These are phyloP conservation scores for Dromococcyx pavoninus DNA, from an alignment of 2,797 vertebrate genomes.

Conservation along the genomic window DNA sequence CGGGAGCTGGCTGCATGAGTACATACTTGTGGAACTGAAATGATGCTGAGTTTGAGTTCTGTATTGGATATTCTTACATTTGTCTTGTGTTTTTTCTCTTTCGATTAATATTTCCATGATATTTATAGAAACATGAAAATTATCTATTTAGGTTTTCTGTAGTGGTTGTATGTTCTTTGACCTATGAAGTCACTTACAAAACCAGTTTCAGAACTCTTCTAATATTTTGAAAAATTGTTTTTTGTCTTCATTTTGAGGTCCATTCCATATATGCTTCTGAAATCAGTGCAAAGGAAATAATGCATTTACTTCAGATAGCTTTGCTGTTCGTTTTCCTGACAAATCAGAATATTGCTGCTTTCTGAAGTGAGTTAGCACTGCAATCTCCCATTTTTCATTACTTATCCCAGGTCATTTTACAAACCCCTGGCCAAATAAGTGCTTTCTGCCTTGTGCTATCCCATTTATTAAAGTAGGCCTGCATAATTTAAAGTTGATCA, in stretches of 20 bases:
- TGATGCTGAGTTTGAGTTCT: not conserved
- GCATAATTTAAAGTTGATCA: not conserved
- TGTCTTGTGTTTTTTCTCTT: not conserved
- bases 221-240: not conserved
- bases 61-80: not conserved
- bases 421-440: not conserved
- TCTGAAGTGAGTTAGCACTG: not conserved
- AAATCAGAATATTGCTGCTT: not conserved
- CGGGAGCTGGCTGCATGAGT: not conserved
- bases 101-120: not conserved
- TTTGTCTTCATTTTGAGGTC: not conserved
- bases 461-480: not conserved
- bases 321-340: not conserved
- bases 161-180: not conserved
- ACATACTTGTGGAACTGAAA: not conserved
- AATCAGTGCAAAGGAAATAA: not conserved
- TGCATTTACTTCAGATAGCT: not conserved
- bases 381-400: not conserved
- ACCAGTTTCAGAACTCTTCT: not conserved
- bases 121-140: not conserved
- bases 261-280: not conserved
- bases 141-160: not conserved
- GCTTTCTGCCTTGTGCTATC: not conserved
- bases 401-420: not conserved
- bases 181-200: not conserved